Percentiles rank a stretch among this genome's conserved stretches.
phyloP scores from a whole-genome alignment of 2,888 invertebrate genomes.

The Koerneria pararmatus region DNA sequence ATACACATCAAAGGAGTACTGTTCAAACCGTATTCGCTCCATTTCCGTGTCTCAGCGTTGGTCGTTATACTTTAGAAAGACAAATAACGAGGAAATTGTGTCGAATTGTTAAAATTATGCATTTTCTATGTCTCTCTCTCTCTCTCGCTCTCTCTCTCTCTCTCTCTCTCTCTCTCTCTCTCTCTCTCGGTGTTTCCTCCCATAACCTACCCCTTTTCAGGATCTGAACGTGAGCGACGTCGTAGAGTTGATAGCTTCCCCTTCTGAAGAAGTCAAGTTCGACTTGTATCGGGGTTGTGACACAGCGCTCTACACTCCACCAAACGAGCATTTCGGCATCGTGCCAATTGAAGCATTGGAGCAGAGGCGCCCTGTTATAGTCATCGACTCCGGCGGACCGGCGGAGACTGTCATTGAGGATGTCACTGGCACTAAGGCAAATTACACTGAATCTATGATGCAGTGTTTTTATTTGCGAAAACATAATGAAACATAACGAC shows the following conservation, averaged over 20 bases:
- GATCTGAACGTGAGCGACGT: constrained; percentile 55
- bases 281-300: constrained; percentile 60
- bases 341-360: constrained; percentile 92
- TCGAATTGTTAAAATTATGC: neutral
- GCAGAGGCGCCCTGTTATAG: constrained; percentile 85
- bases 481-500: neutral
- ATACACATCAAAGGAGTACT: too few relatives aligned
- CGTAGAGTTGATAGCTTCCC: constrained; percentile 63
- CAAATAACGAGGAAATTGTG: neutral
- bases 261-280: constrained; percentile 61
- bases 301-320: constrained; percentile 80
- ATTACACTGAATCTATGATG: constrained; percentile 26
- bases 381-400: constrained; percentile 91
- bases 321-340: constrained; percentile 97
- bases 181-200: too few relatives aligned
- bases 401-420: constrained; percentile 75
- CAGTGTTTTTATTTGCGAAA: neutral
- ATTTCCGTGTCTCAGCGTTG: neutral
- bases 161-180: too few relatives aligned
- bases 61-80: neutral
- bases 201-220: constrained; percentile 27
- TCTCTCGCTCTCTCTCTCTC: too few relatives aligned
- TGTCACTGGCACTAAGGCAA: constrained; percentile 61
- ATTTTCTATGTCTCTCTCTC: too few relatives aligned
- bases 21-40: too few relatives aligned